Evolutionary conservation across 2,888 invertebrate genomes (phyloP).

Genomic region (Congeria kusceri): DNA sequence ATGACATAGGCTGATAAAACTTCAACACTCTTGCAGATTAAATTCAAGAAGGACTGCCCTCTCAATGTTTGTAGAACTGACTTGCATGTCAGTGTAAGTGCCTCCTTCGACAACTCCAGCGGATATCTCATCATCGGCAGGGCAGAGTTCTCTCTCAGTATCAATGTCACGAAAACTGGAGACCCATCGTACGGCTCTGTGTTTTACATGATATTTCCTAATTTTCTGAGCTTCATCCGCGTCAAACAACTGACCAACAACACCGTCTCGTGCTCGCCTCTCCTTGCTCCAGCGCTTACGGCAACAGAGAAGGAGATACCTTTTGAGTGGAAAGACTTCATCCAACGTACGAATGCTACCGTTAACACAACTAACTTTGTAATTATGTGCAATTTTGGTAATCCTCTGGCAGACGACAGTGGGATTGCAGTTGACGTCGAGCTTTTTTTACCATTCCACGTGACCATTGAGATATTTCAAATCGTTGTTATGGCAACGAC

Average conservation of each 20-base stretch:
- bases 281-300: neutral
- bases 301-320: neutral
- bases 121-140: constrained; percentile 65
- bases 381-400: constrained; percentile 45
- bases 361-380: constrained; percentile 13
- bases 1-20: neutral
- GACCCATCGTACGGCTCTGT: constrained; percentile 70
- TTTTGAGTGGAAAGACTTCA: neutral
- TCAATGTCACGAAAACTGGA: constrained; percentile 68
- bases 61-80: constrained; percentile 67
- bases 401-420: constrained; percentile 42
- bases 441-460: constrained; percentile 49
- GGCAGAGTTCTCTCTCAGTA: constrained; percentile 59
- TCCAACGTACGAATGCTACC: neutral
- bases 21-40: constrained; percentile 45
- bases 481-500: constrained; percentile 56
- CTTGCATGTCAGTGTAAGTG: constrained; percentile 51
- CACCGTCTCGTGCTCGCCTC: constrained; percentile 40
- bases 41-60: constrained; percentile 66
- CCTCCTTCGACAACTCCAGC: constrained; percentile 31
- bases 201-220: constrained; percentile 63
- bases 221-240: constrained; percentile 53
- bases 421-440: constrained; percentile 40
- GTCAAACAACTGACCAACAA: constrained; percentile 44
- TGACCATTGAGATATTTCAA: constrained; percentile 33